Percentiles rank a stretch among this genome's conserved stretches.
Conservation (phyloP, 2,113 vertebrate species). For the Bungarus multicinctus region DNA sequence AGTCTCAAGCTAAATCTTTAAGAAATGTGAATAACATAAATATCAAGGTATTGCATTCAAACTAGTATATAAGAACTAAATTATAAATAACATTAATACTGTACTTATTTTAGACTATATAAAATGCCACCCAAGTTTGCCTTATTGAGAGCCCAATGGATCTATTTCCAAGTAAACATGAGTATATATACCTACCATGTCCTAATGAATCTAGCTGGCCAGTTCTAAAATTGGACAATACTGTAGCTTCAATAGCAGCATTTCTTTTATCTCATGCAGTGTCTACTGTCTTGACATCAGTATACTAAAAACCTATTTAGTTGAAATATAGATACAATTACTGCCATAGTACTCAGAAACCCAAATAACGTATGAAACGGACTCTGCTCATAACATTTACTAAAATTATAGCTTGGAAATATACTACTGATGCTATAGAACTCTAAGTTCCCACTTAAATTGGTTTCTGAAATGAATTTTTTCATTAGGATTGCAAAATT, state of each 20-base stretch:
- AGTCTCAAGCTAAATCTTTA: not conserved
- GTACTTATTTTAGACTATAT: not conserved
- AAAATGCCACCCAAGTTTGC: not conserved
- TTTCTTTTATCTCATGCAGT: not conserved
- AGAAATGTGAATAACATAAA: slow-evolving; percentile 14
- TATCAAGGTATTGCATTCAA: not conserved
- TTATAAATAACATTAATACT: slow-evolving; percentile 8
- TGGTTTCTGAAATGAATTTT: not conserved
- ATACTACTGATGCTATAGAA: not conserved
- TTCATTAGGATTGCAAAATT: not conserved
- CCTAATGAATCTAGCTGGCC: not conserved
- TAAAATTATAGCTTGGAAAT: not conserved
- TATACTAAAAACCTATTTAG: not conserved
- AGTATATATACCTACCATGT: not conserved
- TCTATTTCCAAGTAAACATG: not conserved
- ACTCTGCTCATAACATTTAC: not conserved
- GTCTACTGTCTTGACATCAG: not conserved
- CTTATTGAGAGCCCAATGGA: not conserved
- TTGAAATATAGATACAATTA: not conserved
- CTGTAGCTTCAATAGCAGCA: not conserved
- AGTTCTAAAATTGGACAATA: not conserved
- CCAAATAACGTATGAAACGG: not conserved
- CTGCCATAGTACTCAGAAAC: not conserved
- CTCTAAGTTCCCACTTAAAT: not conserved
- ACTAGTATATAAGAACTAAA: slow-evolving; percentile 33